Conservation (phyloP, 2,888 invertebrate species). For the Epistrophe eligans region DNA sequence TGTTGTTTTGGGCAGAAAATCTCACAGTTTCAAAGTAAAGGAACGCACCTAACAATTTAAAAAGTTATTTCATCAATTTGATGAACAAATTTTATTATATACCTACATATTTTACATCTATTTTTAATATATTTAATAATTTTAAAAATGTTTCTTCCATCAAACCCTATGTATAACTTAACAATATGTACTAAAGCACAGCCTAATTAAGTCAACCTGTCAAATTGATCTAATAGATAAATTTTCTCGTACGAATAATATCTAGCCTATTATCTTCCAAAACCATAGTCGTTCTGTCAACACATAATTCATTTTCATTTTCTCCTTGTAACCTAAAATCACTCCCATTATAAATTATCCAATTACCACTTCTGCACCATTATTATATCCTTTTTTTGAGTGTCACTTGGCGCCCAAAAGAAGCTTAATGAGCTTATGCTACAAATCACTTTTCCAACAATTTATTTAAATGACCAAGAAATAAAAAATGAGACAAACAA, state of each 20-base stretch:
- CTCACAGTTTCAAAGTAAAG: too few species aligned
- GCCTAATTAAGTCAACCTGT: not conserved
- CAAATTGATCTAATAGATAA: not conserved
- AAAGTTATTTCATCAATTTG: too few species aligned
- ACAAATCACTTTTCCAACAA: slow-evolving; percentile 50
- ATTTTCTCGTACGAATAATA: not conserved
- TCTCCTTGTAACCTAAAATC: not conserved
- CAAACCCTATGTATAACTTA: not conserved
- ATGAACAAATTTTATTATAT: too few species aligned
- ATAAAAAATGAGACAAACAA: not conserved
- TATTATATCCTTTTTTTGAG: slow-evolving; percentile 12
- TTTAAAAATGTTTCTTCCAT: too few species aligned
- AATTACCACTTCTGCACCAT: slow-evolving; percentile 34
- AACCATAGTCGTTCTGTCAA: slow-evolving; percentile 17
- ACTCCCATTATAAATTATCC: slow-evolving; percentile 27
- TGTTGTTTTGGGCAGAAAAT: too few species aligned
- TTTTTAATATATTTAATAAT: too few species aligned
- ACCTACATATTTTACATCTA: too few species aligned
- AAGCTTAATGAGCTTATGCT: slow-evolving; percentile 29
- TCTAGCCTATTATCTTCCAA: not conserved
- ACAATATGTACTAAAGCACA: not conserved
- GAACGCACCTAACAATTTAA: too few species aligned
- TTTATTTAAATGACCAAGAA: slow-evolving; percentile 43
- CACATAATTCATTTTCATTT: slow-evolving; percentile 20
- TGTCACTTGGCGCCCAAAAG: slow-evolving; percentile 34